These are phyloP conservation scores for Leptobrachium leishanense DNA, from an alignment of 2,113 vertebrate species.

Conservation along the genomic window DNA sequence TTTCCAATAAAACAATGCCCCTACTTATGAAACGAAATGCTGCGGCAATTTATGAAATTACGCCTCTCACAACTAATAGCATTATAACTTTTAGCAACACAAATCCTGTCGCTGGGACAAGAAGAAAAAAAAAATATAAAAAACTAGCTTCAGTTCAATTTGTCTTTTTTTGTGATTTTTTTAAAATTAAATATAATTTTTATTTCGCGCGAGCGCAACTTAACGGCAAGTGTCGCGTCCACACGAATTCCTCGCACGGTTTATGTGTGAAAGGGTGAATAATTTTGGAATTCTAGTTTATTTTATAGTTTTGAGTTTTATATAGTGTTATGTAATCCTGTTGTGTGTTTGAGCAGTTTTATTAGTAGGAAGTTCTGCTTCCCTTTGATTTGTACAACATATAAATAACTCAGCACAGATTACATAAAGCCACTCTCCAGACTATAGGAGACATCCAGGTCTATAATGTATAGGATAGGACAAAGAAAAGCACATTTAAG, in stretches of 20 bases:
- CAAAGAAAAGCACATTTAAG: too few species aligned
- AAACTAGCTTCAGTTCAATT: neutral
- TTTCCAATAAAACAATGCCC: slow-evolving; percentile 60
- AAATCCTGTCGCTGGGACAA: neutral
- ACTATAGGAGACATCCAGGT: too few species aligned
- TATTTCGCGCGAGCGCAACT: neutral
- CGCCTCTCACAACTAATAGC: slow-evolving; percentile 3
- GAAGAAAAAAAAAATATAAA: neutral
- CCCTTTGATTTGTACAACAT: too few species aligned
- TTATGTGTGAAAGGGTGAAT: neutral
- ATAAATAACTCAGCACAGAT: too few species aligned
- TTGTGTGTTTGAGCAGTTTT: too few species aligned
- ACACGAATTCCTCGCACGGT: neutral
- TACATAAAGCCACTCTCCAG: too few species aligned
- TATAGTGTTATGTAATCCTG: too few species aligned
- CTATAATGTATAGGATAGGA: too few species aligned
- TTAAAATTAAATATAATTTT: neutral
- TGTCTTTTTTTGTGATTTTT: neutral
- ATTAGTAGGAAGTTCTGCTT: too few species aligned
- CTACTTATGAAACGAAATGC: slow-evolving; percentile 60
- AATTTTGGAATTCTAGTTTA: neutral
- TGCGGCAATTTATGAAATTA: neutral
- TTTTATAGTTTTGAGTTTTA: too few species aligned
- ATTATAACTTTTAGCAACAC: slow-evolving; percentile 4
- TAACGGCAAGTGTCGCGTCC: neutral